These are phyloP conservation scores for Phainopepla nitens DNA, from an alignment of 2,113 vertebrate genomes.

Conservation along the genomic window DNA sequence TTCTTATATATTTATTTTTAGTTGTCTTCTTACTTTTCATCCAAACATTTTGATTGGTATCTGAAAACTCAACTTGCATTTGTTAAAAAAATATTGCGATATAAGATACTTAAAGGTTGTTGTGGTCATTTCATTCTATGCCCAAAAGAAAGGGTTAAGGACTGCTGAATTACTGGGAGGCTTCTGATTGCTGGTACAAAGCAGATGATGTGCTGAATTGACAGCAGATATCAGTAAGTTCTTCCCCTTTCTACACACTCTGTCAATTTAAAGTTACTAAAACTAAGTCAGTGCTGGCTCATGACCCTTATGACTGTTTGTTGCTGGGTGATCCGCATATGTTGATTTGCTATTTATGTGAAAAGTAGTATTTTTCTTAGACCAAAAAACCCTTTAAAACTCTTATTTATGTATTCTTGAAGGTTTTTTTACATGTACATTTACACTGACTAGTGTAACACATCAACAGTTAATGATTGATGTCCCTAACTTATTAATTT, in stretches of 20 bases:
- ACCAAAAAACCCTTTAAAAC: not conserved
- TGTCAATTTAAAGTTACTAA: not conserved
- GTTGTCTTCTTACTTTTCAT: not conserved
- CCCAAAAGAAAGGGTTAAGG: not conserved
- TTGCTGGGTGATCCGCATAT: not conserved
- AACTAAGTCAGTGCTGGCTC: not conserved
- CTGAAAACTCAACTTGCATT: not conserved
- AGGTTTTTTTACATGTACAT: not conserved
- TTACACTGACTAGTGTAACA: not conserved
- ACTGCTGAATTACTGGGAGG: not conserved
- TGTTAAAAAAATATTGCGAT: not conserved
- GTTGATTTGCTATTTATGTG: not conserved
- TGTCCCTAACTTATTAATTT: not conserved
- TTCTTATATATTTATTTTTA: not conserved
- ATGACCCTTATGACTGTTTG: not conserved
- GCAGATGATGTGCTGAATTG: not conserved
- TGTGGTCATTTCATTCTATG: not conserved
- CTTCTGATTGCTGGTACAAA: not conserved
- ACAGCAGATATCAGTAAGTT: not conserved
- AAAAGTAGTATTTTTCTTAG: not conserved
- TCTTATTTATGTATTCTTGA: not conserved
- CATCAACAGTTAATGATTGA: not conserved
- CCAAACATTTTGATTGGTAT: not conserved
- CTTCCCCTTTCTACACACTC: not conserved
- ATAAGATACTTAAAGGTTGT: not conserved